Percentiles rank a stretch among this genome's conserved stretches.
Conservation (phyloP, 92 coral and sea anemone species). For the Parazoanthus atlanticus region DNA sequence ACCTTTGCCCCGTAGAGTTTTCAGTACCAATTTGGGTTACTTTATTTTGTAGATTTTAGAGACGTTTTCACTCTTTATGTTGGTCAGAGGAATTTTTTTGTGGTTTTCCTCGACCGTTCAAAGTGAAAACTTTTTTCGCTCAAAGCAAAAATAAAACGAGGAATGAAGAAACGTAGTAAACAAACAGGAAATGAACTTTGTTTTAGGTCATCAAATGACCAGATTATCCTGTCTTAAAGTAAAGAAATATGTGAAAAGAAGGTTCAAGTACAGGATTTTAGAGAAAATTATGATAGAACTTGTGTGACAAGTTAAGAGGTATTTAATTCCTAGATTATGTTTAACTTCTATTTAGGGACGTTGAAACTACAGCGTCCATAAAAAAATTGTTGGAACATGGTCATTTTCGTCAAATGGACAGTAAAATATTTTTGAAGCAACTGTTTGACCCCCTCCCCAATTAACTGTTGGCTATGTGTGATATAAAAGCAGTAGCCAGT, state of each 20-base stretch:
- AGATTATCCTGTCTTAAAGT: neutral
- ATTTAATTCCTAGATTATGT: constrained; percentile 11
- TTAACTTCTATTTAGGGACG: neutral
- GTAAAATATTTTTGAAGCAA: neutral
- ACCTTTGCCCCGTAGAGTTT: neutral
- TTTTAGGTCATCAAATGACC: constrained; percentile 24
- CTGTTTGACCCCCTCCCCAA: neutral
- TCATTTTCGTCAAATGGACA: neutral
- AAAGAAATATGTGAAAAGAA: neutral
- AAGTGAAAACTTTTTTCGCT: neutral
- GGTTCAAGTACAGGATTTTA: neutral
- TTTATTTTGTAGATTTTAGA: neutral
- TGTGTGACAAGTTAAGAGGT: neutral
- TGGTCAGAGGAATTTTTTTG: neutral
- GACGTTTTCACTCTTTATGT: neutral
- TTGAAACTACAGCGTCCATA: neutral
- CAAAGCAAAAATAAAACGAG: neutral
- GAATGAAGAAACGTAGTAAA: neutral
- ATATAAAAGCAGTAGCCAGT: too few species aligned
- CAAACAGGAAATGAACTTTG: neutral
- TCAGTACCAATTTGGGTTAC: too few species aligned
- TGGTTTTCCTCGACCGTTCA: neutral
- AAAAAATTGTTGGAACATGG: neutral
- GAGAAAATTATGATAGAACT: neutral
- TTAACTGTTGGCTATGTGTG: neutral